Percentiles rank a stretch among this genome's conserved stretches.
Conservation (phyloP, 2,888 invertebrate species). For the Kryphioiulus occultus region DNA sequence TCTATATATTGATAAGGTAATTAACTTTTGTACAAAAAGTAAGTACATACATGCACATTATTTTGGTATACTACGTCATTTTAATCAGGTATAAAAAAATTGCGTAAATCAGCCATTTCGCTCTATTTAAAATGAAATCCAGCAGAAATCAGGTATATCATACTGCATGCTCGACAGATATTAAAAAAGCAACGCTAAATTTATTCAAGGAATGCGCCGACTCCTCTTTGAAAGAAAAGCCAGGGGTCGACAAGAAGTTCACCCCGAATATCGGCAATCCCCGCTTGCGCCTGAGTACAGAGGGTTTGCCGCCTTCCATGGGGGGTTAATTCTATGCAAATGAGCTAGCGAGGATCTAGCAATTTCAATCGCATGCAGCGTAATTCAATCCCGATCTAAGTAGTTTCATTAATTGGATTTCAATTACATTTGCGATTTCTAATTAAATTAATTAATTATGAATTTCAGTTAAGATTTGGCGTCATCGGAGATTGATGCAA, state of each 20-base stretch:
- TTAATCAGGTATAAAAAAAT: no score
- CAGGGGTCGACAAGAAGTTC: background rate
- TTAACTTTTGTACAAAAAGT: no score
- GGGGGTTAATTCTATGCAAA: background rate
- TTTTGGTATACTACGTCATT: no score
- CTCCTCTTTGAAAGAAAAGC: no score
- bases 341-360: background rate
- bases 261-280: background rate
- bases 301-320: background rate
- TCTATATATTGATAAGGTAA: no score
- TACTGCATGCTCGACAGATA: no score
- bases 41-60: no score
- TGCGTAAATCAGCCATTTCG: no score
- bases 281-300: background rate
- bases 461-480: conserved; percentile 14
- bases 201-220: no score
- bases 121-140: no score
- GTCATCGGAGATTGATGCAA: conserved; percentile 14
- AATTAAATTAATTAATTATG: conserved; percentile 4
- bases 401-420: conserved; percentile 23
- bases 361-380: conserved; percentile 10
- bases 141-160: no score
- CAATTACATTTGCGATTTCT: conserved; percentile 23
- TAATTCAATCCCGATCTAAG: conserved; percentile 23
- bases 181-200: no score